Conservation (phyloP, 1,140 invertebrate genomes). For the Drosophila eugracilis region DNA sequence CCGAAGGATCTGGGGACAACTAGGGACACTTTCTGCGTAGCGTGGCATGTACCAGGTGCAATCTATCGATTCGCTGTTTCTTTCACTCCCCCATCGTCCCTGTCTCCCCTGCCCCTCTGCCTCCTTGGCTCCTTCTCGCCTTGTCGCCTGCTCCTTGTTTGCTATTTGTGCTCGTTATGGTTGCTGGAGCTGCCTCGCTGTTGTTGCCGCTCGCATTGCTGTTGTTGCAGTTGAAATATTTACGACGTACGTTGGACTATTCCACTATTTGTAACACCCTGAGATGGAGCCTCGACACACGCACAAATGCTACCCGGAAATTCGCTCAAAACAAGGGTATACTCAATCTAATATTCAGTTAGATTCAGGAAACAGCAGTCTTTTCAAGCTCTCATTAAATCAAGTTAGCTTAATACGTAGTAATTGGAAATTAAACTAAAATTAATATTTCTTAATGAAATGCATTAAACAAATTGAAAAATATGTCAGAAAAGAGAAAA, state of each 20-base stretch:
- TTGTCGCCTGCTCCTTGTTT: slow-evolving; percentile 52
- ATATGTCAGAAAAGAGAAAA: too few species aligned
- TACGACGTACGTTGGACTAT: slow-evolving; percentile 82
- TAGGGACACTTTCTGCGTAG: slow-evolving; percentile 74
- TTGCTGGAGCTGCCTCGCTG: slow-evolving; percentile 53
- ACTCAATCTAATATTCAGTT: slow-evolving; percentile 2
- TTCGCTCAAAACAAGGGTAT: slow-evolving; percentile 12
- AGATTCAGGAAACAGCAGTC: not conserved
- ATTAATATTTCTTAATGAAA: too few species aligned
- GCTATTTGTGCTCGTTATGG: slow-evolving; percentile 77
- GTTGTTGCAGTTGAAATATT: slow-evolving; percentile 83
- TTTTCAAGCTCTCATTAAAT: not conserved
- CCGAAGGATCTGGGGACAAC: slow-evolving; percentile 31
- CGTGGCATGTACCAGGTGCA: slow-evolving; percentile 74
- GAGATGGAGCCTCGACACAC: slow-evolving; percentile 62
- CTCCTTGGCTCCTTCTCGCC: slow-evolving; percentile 23
- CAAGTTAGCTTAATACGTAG: too few species aligned
- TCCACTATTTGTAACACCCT: slow-evolving; percentile 77
- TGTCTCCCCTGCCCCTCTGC: not conserved
- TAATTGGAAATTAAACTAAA: too few species aligned
- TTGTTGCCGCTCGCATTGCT: slow-evolving; percentile 51
- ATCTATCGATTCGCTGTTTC: slow-evolving; percentile 78
- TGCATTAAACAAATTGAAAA: too few species aligned
- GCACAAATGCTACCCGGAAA: slow-evolving; percentile 71
- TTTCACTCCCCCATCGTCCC: slow-evolving; percentile 18